Percentiles rank a stretch among this genome's conserved stretches.
Evolutionary conservation across 2,888 invertebrate species (phyloP).

Genomic region (Philereme vetulata): DNA sequence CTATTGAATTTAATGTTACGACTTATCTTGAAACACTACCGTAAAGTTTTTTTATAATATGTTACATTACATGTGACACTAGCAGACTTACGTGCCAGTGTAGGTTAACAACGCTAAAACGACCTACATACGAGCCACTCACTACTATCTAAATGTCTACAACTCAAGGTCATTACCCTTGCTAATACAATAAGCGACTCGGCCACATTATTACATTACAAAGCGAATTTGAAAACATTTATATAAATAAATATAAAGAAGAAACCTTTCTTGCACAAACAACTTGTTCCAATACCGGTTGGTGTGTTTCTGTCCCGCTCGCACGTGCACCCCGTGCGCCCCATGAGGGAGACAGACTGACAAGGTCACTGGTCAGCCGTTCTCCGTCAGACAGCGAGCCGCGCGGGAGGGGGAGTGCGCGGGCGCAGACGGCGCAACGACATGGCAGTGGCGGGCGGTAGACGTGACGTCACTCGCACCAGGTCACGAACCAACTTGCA

Average conservation of each 20-base stretch:
- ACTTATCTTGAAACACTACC: too few species aligned
- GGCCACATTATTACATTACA: conserved; percentile 66
- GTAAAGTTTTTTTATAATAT: too few species aligned
- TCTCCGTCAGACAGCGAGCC: conserved; percentile 75
- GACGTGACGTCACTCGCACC: conserved; percentile 73
- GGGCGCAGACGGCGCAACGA: conserved; percentile 75
- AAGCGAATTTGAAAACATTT: conserved; percentile 76
- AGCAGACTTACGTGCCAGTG: conserved; percentile 5
- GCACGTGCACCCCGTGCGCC: conserved; percentile 44
- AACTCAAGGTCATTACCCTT: conserved; percentile 74
- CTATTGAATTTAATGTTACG: too few species aligned
- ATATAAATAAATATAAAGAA: conserved; percentile 76
- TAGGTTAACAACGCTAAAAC: conserved; percentile 35
- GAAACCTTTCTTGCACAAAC: conserved; percentile 77
- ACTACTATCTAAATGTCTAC: conserved; percentile 54
- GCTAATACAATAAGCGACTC: conserved; percentile 62
- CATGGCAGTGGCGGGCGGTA: conserved; percentile 59
- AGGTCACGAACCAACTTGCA: conserved; percentile 65
- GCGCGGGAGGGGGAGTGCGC: conserved; percentile 66
- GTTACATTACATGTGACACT: neutral
- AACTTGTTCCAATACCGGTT: conserved; percentile 70
- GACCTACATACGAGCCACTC: conserved; percentile 52
- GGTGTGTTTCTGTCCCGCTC: conserved; percentile 52
- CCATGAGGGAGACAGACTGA: conserved; percentile 65
- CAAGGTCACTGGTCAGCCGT: conserved; percentile 82